These are phyloP conservation scores for Cheilosia impressa DNA, from an alignment of 2,888 invertebrate genomes.

Conservation along the genomic window DNA sequence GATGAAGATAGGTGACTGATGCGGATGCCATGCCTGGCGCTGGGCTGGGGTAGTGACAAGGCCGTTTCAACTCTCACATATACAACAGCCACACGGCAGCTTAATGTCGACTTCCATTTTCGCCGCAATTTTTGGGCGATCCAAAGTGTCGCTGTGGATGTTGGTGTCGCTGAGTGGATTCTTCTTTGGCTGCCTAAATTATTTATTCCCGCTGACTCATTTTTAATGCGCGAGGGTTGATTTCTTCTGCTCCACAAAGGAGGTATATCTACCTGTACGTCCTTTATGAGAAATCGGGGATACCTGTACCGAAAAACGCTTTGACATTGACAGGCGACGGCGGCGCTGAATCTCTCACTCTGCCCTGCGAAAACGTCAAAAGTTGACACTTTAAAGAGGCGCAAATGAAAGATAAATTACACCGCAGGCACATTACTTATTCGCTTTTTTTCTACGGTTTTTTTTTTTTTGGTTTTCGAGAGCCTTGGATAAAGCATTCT, in stretches of 20 bases:
- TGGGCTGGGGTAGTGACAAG: conserved; percentile 24
- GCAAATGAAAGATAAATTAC: conserved; percentile 74
- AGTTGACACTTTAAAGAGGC: conserved; percentile 71
- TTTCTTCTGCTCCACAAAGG: conserved; percentile 7
- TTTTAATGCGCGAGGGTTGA: conserved; percentile 67
- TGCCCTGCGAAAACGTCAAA: conserved; percentile 61
- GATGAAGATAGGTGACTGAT: conserved; percentile 56
- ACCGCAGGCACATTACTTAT: conserved; percentile 65
- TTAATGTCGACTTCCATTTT: conserved; percentile 71
- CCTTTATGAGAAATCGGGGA: conserved; percentile 1
- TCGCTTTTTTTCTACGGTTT: conserved; percentile 17
- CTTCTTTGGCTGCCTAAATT: conserved; percentile 53
- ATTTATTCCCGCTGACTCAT: conserved; percentile 69
- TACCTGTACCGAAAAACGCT: conserved; percentile 50
- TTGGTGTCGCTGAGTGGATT: background rate
- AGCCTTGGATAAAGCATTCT: conserved; percentile 40
- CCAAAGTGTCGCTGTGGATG: conserved; percentile 34
- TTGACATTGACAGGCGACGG: conserved; percentile 52
- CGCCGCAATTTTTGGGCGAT: conserved; percentile 66
- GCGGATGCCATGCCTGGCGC: too few species aligned
- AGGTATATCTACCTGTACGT: background rate
- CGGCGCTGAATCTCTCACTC: conserved; percentile 44
- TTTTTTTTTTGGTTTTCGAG: conserved; percentile 16
- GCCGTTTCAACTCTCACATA: conserved; percentile 28
- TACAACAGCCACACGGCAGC: conserved; percentile 30